Percentiles rank a stretch among this genome's conserved stretches.
phyloP scores from a whole-genome alignment of 1,140 invertebrate genomes.

The Rhysida immarginata region DNA sequence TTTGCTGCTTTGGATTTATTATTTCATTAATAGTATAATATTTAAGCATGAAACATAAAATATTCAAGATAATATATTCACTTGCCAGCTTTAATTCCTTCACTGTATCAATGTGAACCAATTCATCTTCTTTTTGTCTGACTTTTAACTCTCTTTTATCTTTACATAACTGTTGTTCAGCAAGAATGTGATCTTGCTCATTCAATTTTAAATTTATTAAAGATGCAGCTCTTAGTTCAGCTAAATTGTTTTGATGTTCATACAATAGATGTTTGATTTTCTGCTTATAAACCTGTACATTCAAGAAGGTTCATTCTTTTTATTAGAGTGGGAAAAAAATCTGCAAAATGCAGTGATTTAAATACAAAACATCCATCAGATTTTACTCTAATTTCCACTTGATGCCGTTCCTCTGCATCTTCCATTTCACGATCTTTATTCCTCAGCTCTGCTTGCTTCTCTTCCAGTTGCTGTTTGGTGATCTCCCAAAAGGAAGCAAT shows the following conservation, averaged over 20 bases:
- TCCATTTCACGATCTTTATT: constrained; percentile 73
- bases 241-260: constrained; percentile 70
- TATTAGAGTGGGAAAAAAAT: neutral
- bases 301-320: neutral
- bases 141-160: constrained; percentile 62
- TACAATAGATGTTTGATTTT: constrained; percentile 85
- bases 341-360: neutral
- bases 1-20: too few species aligned
- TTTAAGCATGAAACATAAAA: too few species aligned
- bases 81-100: constrained; percentile 44
- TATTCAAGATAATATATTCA: too few species aligned
- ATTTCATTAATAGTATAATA: too few species aligned
- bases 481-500: constrained; percentile 89
- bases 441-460: constrained; percentile 51
- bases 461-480: constrained; percentile 63
- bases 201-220: constrained; percentile 55
- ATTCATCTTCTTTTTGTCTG: constrained; percentile 52
- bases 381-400: constrained; percentile 56
- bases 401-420: constrained; percentile 67
- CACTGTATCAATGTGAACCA: constrained; percentile 46
- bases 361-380: neutral
- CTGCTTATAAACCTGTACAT: constrained; percentile 53
- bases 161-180: constrained; percentile 56
- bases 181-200: constrained; percentile 51
- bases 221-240: constrained; percentile 57